phyloP scores from a whole-genome alignment of 2,113 vertebrate genomes.

The Myrmecophaga tridactyla region DNA sequence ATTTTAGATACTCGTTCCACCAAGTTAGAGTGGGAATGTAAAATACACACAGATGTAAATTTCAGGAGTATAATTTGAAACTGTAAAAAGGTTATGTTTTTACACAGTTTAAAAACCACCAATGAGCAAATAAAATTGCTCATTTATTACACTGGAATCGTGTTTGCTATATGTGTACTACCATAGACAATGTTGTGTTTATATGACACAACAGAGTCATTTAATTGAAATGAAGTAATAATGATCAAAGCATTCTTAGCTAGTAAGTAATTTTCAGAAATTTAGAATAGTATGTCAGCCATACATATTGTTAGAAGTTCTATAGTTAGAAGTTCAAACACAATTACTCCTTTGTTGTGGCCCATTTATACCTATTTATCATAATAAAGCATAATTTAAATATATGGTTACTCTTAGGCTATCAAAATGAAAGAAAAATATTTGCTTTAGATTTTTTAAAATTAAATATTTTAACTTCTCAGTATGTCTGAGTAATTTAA shows the following conservation, averaged over 20 bases:
- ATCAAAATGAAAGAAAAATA: not conserved
- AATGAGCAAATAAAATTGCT: not conserved
- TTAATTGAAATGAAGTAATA: not conserved
- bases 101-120: not conserved
- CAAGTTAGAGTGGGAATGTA: not conserved
- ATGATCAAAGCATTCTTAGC: not conserved
- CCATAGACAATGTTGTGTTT: not conserved
- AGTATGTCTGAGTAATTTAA: not conserved
- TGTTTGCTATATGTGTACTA: no score
- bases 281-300: not conserved
- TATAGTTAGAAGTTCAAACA: not conserved
- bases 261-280: constrained; percentile 13
- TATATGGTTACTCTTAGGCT: not conserved
- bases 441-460: constrained; percentile 24
- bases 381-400: not conserved
- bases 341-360: not conserved
- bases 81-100: not conserved
- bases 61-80: not conserved
- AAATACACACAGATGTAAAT: not conserved
- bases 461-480: not conserved
- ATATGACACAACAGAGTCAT: not conserved
- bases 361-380: not conserved
- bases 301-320: not conserved
- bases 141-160: not conserved
- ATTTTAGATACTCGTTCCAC: not conserved